Percentiles rank a stretch among this genome's conserved stretches.
Conservation (phyloP, 1,140 invertebrate species). For the Pseudomyrmex sp. region DNA sequence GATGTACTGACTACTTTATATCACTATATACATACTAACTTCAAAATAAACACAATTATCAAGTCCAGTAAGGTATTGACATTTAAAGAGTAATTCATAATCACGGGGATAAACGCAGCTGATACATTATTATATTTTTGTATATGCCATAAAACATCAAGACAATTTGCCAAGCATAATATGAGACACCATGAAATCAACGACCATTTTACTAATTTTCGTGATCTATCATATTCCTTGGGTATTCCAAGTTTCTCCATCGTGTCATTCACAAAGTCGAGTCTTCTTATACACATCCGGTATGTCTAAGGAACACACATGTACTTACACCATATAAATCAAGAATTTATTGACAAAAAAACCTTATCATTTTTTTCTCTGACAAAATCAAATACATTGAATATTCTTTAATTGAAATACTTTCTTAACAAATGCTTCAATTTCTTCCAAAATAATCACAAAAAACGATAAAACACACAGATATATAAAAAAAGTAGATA, state of each 20-base stretch:
- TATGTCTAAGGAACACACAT: conserved; percentile 7
- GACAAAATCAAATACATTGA: no score
- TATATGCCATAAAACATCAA: conserved; percentile 9
- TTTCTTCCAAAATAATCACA: no score
- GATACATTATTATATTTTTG: neutral
- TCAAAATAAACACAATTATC: neutral
- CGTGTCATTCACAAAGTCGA: conserved; percentile 23
- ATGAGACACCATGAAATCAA: neutral
- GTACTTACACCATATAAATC: no score
- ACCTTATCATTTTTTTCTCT: no score
- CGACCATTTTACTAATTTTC: neutral
- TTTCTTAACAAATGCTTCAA: no score
- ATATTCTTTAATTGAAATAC: no score
- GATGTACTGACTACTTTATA: no score
- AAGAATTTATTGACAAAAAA: no score
- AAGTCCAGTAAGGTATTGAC: neutral
- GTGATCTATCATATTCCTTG: conserved; percentile 18
- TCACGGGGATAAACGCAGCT: neutral
- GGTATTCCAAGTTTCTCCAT: conserved; percentile 22
- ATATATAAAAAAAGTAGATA: no score
- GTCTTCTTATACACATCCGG: conserved; percentile 6
- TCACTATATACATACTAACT: neutral
- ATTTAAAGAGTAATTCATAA: neutral
- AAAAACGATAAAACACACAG: no score
- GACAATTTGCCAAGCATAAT: neutral